phyloP scores from a whole-genome alignment of 2,797 vertebrate genomes.

The Podargus strigoides region DNA sequence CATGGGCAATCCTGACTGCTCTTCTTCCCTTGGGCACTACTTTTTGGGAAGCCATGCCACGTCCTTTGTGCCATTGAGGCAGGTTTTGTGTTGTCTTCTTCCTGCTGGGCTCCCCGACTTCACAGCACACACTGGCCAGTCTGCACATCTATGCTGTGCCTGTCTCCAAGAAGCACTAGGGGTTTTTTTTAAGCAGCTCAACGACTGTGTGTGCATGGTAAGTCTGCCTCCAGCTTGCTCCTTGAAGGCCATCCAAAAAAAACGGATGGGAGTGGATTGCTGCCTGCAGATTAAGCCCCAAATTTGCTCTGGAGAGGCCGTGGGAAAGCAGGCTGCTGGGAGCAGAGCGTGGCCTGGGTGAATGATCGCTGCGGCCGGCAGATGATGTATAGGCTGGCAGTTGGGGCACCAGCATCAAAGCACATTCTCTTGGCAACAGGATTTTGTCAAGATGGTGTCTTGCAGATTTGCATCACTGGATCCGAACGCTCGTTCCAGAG shows the following conservation, averaged over 20 bases:
- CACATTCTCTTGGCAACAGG: not conserved
- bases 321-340: not conserved
- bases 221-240: not conserved
- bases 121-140: fast-evolving
- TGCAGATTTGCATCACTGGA: not conserved
- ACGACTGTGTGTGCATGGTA: fast-evolving
- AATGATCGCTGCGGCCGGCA: not conserved
- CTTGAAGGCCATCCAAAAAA: not conserved
- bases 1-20: not conserved
- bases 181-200: not conserved
- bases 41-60: not conserved
- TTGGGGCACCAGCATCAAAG: not conserved
- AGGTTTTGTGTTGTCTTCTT: not conserved
- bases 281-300: not conserved
- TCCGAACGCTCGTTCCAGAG: not conserved
- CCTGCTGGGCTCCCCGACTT: not conserved
- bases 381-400: not conserved
- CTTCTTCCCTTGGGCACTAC: not conserved
- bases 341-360: not conserved
- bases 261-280: not conserved
- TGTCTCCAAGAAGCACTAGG: not conserved
- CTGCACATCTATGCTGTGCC: fast-evolving
- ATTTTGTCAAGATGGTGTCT: not conserved
- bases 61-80: not conserved
- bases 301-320: not conserved